A percentile compares a stretch with the other conserved stretches of the same genome.
phyloP scores from a whole-genome alignment of 2,113 vertebrate species.

The Ellobius talpinus region DNA sequence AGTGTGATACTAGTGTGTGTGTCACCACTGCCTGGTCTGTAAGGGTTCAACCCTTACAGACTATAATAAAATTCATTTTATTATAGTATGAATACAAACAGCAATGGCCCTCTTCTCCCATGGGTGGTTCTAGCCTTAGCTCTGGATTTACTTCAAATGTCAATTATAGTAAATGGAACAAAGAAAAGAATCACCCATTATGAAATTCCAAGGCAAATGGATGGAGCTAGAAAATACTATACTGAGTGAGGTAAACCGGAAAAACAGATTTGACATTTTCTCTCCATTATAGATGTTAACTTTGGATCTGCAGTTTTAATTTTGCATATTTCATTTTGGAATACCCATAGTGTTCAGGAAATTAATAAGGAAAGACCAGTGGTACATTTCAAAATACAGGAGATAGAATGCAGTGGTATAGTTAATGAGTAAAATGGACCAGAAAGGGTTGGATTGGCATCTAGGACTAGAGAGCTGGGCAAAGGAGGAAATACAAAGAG shows the following conservation, averaged over 20 bases:
- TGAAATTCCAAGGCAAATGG: not conserved
- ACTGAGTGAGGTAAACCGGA: not conserved
- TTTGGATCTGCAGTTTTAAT: not conserved
- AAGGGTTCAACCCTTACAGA: too few relatives aligned
- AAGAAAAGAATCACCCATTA: not conserved
- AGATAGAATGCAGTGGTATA: not conserved
- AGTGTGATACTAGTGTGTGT: too few relatives aligned
- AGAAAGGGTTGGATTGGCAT: not conserved
- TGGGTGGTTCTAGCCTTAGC: not conserved
- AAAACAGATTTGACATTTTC: not conserved
- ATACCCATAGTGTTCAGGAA: not conserved
- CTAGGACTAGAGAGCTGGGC: too few relatives aligned
- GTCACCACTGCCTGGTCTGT: too few relatives aligned
- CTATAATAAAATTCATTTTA: too few relatives aligned
- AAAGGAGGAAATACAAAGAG: not conserved
- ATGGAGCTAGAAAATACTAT: not conserved
- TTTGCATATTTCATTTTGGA: not conserved
- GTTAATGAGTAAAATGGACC: not conserved
- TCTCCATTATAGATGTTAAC: not conserved
- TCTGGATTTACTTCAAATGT: not conserved
- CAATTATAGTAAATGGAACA: not conserved
- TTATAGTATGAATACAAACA: not conserved
- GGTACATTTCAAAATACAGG: not conserved
- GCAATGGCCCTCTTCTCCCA: not conserved
- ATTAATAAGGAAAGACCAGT: not conserved